Evolutionary conservation across 1,140 invertebrate species (phyloP).

Genomic region (Lerema accius): DNA sequence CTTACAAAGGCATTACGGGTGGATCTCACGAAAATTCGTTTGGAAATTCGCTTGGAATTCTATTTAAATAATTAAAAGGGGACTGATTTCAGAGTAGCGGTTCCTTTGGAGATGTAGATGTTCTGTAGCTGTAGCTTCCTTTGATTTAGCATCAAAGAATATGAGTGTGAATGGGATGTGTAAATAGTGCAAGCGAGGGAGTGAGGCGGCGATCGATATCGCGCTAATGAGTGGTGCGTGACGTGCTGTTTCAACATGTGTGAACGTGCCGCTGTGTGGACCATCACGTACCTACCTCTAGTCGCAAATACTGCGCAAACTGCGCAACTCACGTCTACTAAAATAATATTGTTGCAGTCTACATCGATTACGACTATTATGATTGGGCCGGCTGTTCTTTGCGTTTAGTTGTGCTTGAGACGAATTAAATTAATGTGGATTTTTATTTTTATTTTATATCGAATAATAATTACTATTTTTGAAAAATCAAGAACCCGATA

Average conservation of each 20-base stretch:
- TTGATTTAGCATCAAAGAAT: slow-evolving; percentile 36
- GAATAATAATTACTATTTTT: too few relatives aligned
- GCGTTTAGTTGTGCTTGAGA: too few relatives aligned
- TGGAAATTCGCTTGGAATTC: slow-evolving; percentile 50
- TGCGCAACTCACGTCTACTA: slow-evolving; percentile 10
- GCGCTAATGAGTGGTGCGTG: slow-evolving; percentile 47
- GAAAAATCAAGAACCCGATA: too few relatives aligned
- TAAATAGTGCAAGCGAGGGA: slow-evolving; percentile 34
- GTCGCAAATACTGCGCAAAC: not conserved
- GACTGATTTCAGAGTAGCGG: slow-evolving; percentile 41
- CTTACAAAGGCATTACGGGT: slow-evolving; percentile 38
- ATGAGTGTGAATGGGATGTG: slow-evolving; percentile 19
- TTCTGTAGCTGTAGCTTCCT: too few relatives aligned
- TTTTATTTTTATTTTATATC: too few relatives aligned
- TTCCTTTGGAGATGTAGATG: not conserved
- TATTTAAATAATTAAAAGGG: slow-evolving; percentile 52
- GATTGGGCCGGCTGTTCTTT: too few relatives aligned
- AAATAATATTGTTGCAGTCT: slow-evolving; percentile 7
- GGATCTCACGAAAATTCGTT: slow-evolving; percentile 46
- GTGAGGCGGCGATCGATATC: slow-evolving; percentile 40
- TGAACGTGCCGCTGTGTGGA: slow-evolving; percentile 29
- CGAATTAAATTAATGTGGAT: too few relatives aligned
- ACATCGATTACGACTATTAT: not conserved
- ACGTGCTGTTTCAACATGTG: slow-evolving; percentile 42
- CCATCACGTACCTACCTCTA: slow-evolving; percentile 6